Evolutionary conservation across 2,797 vertebrate genomes (phyloP).

Genomic region (Pithecia hirsuta): DNA sequence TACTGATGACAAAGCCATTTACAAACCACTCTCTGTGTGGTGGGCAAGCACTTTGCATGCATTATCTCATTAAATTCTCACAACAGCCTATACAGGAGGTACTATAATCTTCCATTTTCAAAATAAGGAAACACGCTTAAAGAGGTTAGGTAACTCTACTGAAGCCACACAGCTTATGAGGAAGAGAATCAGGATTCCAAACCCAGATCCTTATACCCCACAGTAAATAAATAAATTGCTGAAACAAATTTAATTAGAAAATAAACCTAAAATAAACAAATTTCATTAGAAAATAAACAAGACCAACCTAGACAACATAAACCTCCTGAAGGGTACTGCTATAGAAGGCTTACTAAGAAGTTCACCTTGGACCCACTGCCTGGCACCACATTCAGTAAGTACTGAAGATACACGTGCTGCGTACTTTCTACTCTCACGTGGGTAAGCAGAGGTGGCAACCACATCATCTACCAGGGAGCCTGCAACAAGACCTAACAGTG

Average conservation of each 20-base stretch:
- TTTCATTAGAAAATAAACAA: neutral
- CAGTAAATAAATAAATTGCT: neutral
- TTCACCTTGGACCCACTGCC: neutral
- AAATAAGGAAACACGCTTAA: neutral
- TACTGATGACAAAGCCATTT: neutral
- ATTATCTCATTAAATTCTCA: neutral
- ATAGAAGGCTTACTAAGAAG: neutral
- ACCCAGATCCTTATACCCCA: neutral
- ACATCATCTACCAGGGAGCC: neutral
- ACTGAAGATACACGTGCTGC: fast-evolving
- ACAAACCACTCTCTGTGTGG: fast-evolving
- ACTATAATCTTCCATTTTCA: neutral
- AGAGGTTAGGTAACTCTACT: neutral
- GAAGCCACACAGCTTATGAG: neutral
- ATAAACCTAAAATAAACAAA: neutral
- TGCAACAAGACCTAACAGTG: neutral
- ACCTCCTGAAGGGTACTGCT: neutral
- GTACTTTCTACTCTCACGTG: fast-evolving
- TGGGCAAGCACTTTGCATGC: neutral
- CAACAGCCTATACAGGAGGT: neutral
- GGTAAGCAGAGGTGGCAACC: neutral
- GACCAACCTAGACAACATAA: neutral
- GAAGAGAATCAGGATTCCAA: neutral
- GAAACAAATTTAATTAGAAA: neutral
- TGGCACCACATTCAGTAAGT: fast-evolving